Base-by-base conservation (phyloP, 2,888 invertebrate genomes). In the Ophion slaviceki region DNA sequence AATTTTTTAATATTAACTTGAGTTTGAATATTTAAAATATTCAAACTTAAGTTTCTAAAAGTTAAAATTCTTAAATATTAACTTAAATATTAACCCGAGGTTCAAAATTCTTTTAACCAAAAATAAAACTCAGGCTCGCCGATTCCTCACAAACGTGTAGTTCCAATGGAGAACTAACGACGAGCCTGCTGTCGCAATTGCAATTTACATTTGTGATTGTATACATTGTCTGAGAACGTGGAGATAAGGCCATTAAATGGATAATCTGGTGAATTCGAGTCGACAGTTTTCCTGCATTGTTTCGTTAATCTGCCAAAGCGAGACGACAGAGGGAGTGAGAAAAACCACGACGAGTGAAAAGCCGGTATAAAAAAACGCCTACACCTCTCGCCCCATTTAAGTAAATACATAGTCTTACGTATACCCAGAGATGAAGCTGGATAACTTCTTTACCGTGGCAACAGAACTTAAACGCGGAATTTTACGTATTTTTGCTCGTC, bases 171-270 rank as follows among this genome's bases (percentile, higher is more conserved):
- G 6, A 32, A 45, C 2, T 28, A 61, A 61, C 7, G 28, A 47
- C 36, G 11, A 36, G 36, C 36, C n/a, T 40, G 10, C 11, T 17
- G 47, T 72, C 67, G 67, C 68, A 81, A 85, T 81, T 32, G 47
- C 32, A 78, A 81, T 85, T 85, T 78, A 40, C 77, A 81, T 85
- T 7, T 68, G 64, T 45, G 68, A 78, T 85, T 81, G 68, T 68
- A 66, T 24, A 28, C 78, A 74, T 81, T 85, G 68, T 80, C 72
- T 59, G 45, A 67, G 71, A 71, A 66, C 32, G 53, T 14, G 20
- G 61, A 70, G 61, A 74, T 40, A 47, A 47, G 47, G 20, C 61
- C 20, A 20, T 57, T n/a, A 40, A 28, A 53, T 45, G 61, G 45
- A 70, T 71, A 67, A 84, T 77, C 71, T 71, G 62, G 72, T 28